Percentiles rank a stretch among this genome's conserved stretches.
Evolutionary conservation across 2,888 invertebrate species (phyloP).

Genomic region (Catocala fraxini): DNA sequence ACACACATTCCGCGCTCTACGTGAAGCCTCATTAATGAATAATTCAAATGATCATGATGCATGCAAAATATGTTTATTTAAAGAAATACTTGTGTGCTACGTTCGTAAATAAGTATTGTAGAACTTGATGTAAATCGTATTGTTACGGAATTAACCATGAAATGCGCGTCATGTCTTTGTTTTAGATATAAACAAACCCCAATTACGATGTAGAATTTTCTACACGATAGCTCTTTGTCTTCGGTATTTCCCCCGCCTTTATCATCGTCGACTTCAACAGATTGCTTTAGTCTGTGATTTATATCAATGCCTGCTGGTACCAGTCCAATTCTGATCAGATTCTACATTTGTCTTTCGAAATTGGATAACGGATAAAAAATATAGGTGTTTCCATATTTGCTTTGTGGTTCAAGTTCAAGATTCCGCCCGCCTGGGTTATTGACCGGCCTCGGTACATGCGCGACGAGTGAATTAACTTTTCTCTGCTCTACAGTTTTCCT

Average conservation of each 20-base stretch:
- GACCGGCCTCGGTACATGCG: constrained; percentile 76
- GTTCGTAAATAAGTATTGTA: constrained; percentile 3
- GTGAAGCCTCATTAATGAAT: constrained; percentile 28
- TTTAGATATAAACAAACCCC: constrained; percentile 20
- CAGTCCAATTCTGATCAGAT: constrained; percentile 42
- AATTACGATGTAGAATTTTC: constrained; percentile 26
- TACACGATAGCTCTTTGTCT: constrained; percentile 17
- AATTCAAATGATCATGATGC: constrained; percentile 31
- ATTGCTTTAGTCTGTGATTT: constrained; percentile 45
- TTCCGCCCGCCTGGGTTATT: constrained; percentile 74
- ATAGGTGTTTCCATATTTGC: constrained; percentile 59
- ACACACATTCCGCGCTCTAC: constrained; percentile 12
- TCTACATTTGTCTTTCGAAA: constrained; percentile 58
- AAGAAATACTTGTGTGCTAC: constrained; percentile 7
- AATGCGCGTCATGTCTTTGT: constrained; percentile 18
- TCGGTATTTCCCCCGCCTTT: constrained; percentile 17
- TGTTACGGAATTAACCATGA: constrained; percentile 22
- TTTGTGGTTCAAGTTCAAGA: constrained; percentile 84
- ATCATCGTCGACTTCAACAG: constrained; percentile 34
- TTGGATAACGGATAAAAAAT: constrained; percentile 54
- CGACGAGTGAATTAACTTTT: constrained; percentile 61
- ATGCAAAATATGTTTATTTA: constrained; percentile 30
- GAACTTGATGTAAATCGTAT: constrained; percentile 9
- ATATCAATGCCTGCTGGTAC: constrained; percentile 35
- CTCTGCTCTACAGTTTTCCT: constrained; percentile 43